Evolutionary conservation across 2,888 invertebrate species (phyloP).

Genomic region (Leptinotarsa rubiginosa): DNA sequence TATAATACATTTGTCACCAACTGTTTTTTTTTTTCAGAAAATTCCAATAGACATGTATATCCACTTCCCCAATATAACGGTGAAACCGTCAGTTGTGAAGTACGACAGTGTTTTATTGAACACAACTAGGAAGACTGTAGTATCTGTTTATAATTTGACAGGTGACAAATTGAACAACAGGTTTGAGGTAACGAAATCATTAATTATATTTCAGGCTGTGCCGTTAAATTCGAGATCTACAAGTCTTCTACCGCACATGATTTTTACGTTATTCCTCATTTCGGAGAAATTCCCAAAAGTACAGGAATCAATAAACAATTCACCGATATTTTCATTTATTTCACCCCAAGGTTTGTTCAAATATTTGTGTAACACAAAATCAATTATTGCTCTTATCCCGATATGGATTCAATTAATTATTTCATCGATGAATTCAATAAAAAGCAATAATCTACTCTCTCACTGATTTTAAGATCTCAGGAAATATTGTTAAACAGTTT

Average conservation of each 20-base stretch:
- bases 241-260: conserved; percentile 47
- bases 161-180: conserved; percentile 44
- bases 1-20: not conserved
- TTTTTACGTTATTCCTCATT: conserved; percentile 48
- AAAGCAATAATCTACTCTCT: no score
- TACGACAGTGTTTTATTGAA: conserved; percentile 51
- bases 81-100: conserved; percentile 48
- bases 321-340: conserved; percentile 52
- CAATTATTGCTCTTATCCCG: not conserved
- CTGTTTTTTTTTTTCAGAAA: conserved; percentile 40
- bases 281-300: conserved; percentile 50
- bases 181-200: not conserved
- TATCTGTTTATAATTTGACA: conserved; percentile 54
- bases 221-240: conserved; percentile 49
- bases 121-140: conserved; percentile 46
- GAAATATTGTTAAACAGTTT: not conserved
- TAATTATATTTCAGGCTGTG: conserved; percentile 44
- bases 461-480: not conserved
- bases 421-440: not conserved
- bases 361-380: conserved; percentile 2
- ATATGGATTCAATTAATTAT: not conserved
- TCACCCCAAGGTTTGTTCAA: conserved; percentile 51
- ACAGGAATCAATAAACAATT: conserved; percentile 51
- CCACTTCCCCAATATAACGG: conserved; percentile 52
- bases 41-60: conserved; percentile 49